Evolutionary conservation across 2,113 vertebrate species (phyloP).

Genomic region (Gasterosteus aculeatus): DNA sequence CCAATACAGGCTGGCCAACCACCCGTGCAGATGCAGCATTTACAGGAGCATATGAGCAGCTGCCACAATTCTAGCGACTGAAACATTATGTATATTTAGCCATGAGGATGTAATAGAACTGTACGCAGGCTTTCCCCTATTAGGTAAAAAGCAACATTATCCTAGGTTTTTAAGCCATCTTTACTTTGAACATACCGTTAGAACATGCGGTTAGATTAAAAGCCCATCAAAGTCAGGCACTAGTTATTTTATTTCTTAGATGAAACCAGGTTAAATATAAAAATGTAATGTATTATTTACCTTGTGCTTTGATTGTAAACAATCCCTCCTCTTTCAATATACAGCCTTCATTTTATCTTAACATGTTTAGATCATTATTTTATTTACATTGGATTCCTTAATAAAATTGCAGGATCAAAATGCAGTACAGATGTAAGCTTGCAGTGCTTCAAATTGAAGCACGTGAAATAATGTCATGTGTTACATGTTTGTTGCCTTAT

Average conservation of each 20-base stretch:
- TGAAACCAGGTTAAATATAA: too few species aligned
- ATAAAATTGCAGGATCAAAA: slow-evolving; percentile 18
- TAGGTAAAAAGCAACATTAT: too few species aligned
- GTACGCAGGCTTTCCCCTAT: too few species aligned
- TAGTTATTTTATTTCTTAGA: neutral
- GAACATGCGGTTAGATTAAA: neutral
- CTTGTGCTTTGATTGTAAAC: neutral
- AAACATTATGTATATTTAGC: too few species aligned
- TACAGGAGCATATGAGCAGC: too few species aligned
- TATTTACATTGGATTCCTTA: neutral
- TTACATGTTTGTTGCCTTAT: slow-evolving; percentile 24
- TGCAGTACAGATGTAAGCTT: slow-evolving; percentile 24
- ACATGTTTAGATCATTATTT: neutral
- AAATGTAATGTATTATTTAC: neutral
- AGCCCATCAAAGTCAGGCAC: neutral
- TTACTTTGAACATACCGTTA: too few species aligned
- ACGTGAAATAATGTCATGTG: slow-evolving; percentile 35
- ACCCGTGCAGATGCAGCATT: too few species aligned
- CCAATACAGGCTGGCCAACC: too few species aligned
- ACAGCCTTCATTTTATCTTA: neutral
- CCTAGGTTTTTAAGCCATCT: too few species aligned
- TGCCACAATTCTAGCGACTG: too few species aligned
- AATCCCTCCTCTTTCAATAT: neutral
- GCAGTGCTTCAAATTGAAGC: slow-evolving; percentile 49
- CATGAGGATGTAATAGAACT: too few species aligned